Evolutionary conservation across 2,797 vertebrate genomes (phyloP).

Genomic region (Trachurus trachurus): DNA sequence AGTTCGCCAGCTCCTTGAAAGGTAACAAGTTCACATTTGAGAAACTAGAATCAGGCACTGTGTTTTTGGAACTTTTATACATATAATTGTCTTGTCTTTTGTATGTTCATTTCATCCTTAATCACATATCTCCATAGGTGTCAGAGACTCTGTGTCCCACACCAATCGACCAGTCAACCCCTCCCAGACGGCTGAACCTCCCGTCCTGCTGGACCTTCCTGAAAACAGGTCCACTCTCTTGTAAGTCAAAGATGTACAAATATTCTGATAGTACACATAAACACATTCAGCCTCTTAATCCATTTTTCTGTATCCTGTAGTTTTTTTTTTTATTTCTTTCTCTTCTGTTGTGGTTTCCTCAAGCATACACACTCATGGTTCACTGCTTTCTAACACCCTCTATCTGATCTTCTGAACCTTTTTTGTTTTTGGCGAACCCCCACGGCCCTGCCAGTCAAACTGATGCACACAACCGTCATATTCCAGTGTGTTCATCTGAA

Average conservation of each 20-base stretch:
- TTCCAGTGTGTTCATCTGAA: background rate
- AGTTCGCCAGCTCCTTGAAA: background rate
- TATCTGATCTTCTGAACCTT: background rate
- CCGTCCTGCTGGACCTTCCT: constrained; percentile 91
- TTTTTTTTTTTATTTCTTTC: background rate
- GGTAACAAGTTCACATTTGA: too few relatives aligned
- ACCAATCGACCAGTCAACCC: constrained; percentile 86
- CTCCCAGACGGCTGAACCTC: constrained; percentile 88
- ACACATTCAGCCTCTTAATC: background rate
- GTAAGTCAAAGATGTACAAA: constrained; percentile 84
- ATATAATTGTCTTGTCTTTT: background rate
- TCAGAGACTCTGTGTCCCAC: constrained; percentile 95
- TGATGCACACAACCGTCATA: background rate
- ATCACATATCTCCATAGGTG: constrained; percentile 81
- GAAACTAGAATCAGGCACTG: too few relatives aligned
- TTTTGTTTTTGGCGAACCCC: background rate
- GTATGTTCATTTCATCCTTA: constrained; percentile 3
- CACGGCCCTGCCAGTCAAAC: background rate
- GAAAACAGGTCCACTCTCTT: constrained; percentile 89
- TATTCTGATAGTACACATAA: background rate
- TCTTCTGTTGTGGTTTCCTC: background rate
- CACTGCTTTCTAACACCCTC: constrained; percentile 12
- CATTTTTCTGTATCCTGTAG: background rate
- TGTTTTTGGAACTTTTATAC: too few relatives aligned
- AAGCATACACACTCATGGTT: constrained; percentile 9